Evolutionary conservation across 1,140 invertebrate genomes (phyloP).

Genomic region (Bombus confusus): DNA sequence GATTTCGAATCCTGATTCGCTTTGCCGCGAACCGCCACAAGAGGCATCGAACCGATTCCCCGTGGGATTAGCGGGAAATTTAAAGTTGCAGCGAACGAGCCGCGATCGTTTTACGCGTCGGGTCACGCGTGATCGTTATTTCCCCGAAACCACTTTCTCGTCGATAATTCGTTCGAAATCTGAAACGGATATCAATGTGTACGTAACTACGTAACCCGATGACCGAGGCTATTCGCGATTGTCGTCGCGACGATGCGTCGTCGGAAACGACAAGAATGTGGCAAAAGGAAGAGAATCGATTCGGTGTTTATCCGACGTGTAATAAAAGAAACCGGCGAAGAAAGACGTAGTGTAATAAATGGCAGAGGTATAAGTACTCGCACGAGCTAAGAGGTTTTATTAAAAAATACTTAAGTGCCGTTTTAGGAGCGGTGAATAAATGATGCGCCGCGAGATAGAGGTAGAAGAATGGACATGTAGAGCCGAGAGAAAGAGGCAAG

Average conservation of each 20-base stretch:
- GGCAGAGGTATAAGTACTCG: slow-evolving; percentile 40
- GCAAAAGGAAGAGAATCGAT: background rate
- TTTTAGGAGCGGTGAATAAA: slow-evolving; percentile 58
- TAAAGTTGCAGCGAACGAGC: slow-evolving; percentile 44
- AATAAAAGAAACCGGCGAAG: slow-evolving; percentile 14
- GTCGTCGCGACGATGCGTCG: background rate
- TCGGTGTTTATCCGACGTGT: background rate
- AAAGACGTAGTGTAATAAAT: slow-evolving; percentile 32
- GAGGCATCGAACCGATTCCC: slow-evolving; percentile 63
- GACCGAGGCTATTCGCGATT: background rate
- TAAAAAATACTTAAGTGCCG: slow-evolving; percentile 54
- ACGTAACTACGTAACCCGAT: background rate
- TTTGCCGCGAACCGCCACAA: slow-evolving; percentile 78
- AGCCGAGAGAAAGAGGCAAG: slow-evolving; percentile 42
- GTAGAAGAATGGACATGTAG: slow-evolving; percentile 56
- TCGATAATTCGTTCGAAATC: background rate
- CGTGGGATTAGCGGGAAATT: slow-evolving; percentile 63
- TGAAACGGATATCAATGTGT: background rate
- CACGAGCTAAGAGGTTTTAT: slow-evolving; percentile 54
- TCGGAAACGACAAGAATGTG: too few species aligned
- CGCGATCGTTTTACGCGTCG: slow-evolving; percentile 25
- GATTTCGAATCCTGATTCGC: slow-evolving; percentile 72
- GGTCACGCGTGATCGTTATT: slow-evolving; percentile 19
- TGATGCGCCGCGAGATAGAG: slow-evolving; percentile 51
- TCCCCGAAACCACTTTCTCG: background rate